Base-by-base conservation (phyloP, 2,888 invertebrate genomes). In the Hirtodrosophila trivittata region DNA sequence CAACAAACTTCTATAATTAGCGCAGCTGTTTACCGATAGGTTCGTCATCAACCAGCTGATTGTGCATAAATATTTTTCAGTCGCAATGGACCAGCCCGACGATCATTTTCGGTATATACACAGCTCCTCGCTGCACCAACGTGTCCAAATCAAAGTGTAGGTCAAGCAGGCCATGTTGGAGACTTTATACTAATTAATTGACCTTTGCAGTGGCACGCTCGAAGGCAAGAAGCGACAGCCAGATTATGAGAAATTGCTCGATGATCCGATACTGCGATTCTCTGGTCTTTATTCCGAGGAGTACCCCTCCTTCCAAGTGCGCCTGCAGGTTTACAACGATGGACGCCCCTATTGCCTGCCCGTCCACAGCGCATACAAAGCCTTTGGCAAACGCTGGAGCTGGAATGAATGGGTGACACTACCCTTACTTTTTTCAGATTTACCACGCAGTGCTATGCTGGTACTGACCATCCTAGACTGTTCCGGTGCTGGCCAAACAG, bases 351-450 rank as follows among this genome's bases (percentile, higher is more conserved):
- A 98, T 1, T 95, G 97, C 10, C 91, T 98, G 67, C 97, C 98
- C 0, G 95, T 97, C 9, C 94, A 94, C 32, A 97, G 98, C 1
- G 95, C 97, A 0, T 98, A 98, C 88, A 98, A 98, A 90, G 93
- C 97, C 1, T 98, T 98, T 87, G 95, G 95, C 14, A 96, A 95
- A 51, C 92, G 98, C 82, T 98, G 97, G 97, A 98, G 97, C 88
- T 99, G 98, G 98, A 98, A 98, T 89, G 98, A 99, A 91, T 98
- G 98, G 98, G 92, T 99, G 26, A 95, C 94, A 0, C 91, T 99
- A 52, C 98, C 98, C 0, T 93, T 98, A 26, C 95, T 95, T 89
- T 98, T 95, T 91, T 96, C 96, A 87, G 98, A 98, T 89, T 91
- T 99, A 30, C 98, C 98, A 0, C 92, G 97, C 55, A 95, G 95